phyloP scores from a whole-genome alignment of 2,888 invertebrate genomes.

The Seladonia tumulorum region DNA sequence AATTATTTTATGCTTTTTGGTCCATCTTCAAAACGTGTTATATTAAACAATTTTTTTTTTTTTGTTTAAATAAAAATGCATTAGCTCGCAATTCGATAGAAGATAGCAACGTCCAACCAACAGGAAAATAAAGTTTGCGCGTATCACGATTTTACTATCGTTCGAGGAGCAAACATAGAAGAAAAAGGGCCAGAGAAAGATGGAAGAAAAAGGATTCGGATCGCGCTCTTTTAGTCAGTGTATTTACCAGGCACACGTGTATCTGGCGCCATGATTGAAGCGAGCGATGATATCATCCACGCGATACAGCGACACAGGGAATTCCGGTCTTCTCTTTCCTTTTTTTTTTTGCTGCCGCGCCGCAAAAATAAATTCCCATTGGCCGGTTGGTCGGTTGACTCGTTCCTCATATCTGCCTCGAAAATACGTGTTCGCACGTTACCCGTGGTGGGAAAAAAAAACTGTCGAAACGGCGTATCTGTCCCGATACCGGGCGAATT shows the following conservation, averaged over 20 bases:
- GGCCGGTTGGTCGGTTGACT: slow-evolving; percentile 38
- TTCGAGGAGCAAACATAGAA: not conserved
- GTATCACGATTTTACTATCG: not conserved
- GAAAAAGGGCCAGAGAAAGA: not conserved
- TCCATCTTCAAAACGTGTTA: no score
- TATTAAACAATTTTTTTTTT: no score
- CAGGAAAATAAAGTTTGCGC: not conserved
- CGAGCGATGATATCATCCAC: slow-evolving; percentile 59
- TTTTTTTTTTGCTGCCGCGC: not conserved
- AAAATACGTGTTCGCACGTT: slow-evolving; percentile 39
- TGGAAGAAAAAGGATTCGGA: slow-evolving; percentile 16
- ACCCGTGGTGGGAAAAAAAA: no score
- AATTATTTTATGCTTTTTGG: no score
- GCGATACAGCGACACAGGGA: slow-evolving; percentile 45
- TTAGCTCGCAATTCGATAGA: no score
- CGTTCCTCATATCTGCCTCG: slow-evolving; percentile 43
- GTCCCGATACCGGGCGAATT: slow-evolving; percentile 41
- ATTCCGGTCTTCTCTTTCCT: slow-evolving; percentile 35
- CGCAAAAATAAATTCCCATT: slow-evolving; percentile 52
- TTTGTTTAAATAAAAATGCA: no score
- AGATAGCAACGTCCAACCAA: no score
- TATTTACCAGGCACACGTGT: slow-evolving; percentile 30
- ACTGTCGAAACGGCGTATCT: slow-evolving; percentile 31
- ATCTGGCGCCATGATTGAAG: slow-evolving; percentile 48
- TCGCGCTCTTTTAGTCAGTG: slow-evolving; percentile 27